Base-by-base conservation (phyloP, 2,797 vertebrate species). In the Paedocypris micromegethes region DNA sequence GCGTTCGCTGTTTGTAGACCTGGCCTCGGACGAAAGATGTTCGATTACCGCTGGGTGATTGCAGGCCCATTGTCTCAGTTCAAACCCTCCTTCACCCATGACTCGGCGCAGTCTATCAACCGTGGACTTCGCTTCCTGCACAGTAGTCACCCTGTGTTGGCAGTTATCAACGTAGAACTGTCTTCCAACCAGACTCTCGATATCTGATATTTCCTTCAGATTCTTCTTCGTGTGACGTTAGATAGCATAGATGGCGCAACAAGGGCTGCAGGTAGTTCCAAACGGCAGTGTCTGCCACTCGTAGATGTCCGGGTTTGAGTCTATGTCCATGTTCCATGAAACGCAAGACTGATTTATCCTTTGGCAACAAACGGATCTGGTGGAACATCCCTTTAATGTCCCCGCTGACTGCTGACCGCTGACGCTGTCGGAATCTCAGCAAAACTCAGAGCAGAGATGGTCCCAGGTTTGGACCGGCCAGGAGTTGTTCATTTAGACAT, bases 101-200 rank as follows among this genome's bases (percentile, higher is more conserved):
- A 58, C 23, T 48, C 53, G 9, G 5, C 6, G 9, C n/a, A 72
- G 53, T 1, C 53, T 52, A 9, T 55, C 42, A 5, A 64, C 55
- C 0, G 39, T 47, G 6, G 4, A 6, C 1, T 47, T 60, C 1
- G 9, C 58, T 23, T 48, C 4, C 6, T 8, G 9, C 2, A 8
- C 4, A 0, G 45, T 44, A 58, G 5, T 5, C 23, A 23, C 23
- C 52, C 68, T 74, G 2, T 66, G 41, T 3, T 68, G 9, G 44
- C 60, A 74, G 8, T 58, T 74, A 9, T 72, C 52, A 2, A 72
- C 43, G 4, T 74, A 72, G 5, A 74, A 74, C 0, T 23, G 23
- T 23, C 23, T 23, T 23, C 23, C 23, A 23, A 23, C 23, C 23
- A 23, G 23, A 23, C 23, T 23, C 23, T 23, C 59, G 4, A 65